These are phyloP conservation scores for Yponomeuta cagnagella DNA, from an alignment of 2,888 invertebrate species.

Conservation along the genomic window DNA sequence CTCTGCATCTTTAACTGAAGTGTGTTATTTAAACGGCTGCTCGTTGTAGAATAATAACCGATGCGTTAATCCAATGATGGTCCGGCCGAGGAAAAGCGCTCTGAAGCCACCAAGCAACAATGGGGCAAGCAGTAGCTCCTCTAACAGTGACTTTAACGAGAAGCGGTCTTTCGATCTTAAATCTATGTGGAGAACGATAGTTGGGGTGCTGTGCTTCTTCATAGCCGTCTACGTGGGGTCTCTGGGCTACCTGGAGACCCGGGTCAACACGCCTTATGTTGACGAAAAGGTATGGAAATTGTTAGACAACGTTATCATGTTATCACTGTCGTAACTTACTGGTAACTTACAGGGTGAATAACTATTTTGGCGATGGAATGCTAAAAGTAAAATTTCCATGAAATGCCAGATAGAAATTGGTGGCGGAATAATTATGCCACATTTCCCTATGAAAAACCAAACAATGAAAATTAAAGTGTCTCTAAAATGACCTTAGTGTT, in stretches of 20 bases:
- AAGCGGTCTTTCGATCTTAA: constrained; percentile 37
- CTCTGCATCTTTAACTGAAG: background rate
- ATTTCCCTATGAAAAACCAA: too few species aligned
- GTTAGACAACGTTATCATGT: background rate
- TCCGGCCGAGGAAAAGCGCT: constrained; percentile 47
- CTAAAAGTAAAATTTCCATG: too few species aligned
- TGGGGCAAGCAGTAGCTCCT: constrained; percentile 51
- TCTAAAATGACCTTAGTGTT: too few species aligned
- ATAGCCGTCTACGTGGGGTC: constrained; percentile 86
- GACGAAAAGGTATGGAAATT: constrained; percentile 78
- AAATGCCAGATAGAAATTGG: too few species aligned
- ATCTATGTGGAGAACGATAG: constrained; percentile 75
- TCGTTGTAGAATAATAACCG: background rate
- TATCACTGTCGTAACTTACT: too few species aligned
- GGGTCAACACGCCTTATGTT: constrained; percentile 90
- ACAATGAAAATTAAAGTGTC: too few species aligned
- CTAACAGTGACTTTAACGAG: constrained; percentile 36
- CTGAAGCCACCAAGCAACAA: constrained; percentile 37
- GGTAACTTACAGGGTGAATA: too few species aligned
- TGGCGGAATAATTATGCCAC: too few species aligned
- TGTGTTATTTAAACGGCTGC: background rate
- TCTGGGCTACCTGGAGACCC: constrained; percentile 89
- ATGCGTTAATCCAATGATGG: constrained; percentile 36
- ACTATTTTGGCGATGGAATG: too few species aligned
- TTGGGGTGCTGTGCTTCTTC: constrained; percentile 77